A percentile compares a stretch with the other conserved stretches of the same genome.
These are phyloP conservation scores for Semicossyphus pulcher DNA, from an alignment of 2,113 vertebrate species.

Conservation along the genomic window DNA sequence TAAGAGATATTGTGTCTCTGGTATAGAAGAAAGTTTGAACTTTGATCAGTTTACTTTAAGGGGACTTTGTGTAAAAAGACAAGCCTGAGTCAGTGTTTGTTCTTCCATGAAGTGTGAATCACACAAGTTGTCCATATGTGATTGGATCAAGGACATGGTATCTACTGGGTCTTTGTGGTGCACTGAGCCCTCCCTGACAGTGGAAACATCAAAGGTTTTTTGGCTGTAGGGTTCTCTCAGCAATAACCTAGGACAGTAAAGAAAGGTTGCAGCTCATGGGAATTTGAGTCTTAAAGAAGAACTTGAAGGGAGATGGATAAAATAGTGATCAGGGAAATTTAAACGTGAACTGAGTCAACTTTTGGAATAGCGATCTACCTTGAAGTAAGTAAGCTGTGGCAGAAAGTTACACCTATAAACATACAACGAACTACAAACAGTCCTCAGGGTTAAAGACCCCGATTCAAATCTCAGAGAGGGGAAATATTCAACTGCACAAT, in stretches of 20 bases:
- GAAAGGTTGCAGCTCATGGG: not conserved
- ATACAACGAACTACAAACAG: not conserved
- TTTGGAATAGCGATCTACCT: not conserved
- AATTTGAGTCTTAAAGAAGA: not conserved
- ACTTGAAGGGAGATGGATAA: not conserved
- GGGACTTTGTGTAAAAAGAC: not conserved
- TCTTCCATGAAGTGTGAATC: conserved; percentile 10
- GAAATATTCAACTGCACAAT: conserved; percentile 14
- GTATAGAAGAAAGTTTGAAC: conserved; percentile 28
- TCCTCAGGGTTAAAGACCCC: not conserved
- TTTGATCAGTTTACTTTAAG: conserved; percentile 56
- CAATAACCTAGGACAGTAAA: not conserved
- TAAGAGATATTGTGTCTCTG: not conserved
- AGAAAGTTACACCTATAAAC: not conserved
- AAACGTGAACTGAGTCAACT: not conserved
- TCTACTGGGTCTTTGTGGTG: not conserved
- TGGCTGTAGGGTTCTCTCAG: not conserved
- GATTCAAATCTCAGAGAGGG: not conserved
- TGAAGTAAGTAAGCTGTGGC: not conserved
- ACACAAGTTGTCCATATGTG: conserved; percentile 6
- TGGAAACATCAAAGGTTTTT: not conserved
- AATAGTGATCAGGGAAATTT: not conserved
- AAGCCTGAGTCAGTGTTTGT: conserved; percentile 39
- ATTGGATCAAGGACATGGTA: conserved; percentile 30
- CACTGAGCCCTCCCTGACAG: not conserved